Evolutionary conservation across 2,113 vertebrate species (phyloP), one percentile per base, ranked within the genome.

Genomic region (Ictalurus punctatus): DNA sequence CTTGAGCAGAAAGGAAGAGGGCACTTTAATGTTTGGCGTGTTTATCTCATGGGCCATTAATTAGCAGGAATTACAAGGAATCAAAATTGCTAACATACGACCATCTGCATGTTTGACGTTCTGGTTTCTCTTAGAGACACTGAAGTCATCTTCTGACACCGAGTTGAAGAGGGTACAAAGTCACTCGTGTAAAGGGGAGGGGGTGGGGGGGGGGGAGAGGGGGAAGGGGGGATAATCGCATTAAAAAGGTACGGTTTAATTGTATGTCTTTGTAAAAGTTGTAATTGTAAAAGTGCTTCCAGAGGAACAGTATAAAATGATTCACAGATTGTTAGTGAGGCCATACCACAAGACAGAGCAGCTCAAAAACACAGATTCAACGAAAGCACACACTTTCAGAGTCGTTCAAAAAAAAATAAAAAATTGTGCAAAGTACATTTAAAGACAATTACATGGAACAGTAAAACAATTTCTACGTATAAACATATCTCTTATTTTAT

Each of bases 321-420:
- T 89, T 89, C 83, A 89, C 83, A 89, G 83, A 81, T 86, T 69
- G 52, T 81, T 89, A 89, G 65, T 82, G 61, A 58, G 56, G 74
- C 65, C 69, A 69, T 54, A 30, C 9, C 59, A 89, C 88, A 80
- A 73, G 9, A 37, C n/a, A 65, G 61, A 63, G 27, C 48, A 56
- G 52, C 48, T 8, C 78, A 27, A 27, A 78, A n/a, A 69, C 63
- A 59, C 48, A 17, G 52, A 71, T 34, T 56, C 27, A 58, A 52
- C 19, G 54, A 84, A 80, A n/a, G 56, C 34, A 65, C 40, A 52
- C 61, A 59, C 48, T 59, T 89, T 85, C 88, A 71, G 58, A 14
- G 61, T 80, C 83, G 9, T 69, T 58, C 34, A 34, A 34, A 34
- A 34, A 34, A 34, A 34, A 34, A 27, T 12, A 69, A 48, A 25